Evolutionary conservation across 2,888 invertebrate genomes (phyloP).

Genomic region (Eustalomyia histrio): DNA sequence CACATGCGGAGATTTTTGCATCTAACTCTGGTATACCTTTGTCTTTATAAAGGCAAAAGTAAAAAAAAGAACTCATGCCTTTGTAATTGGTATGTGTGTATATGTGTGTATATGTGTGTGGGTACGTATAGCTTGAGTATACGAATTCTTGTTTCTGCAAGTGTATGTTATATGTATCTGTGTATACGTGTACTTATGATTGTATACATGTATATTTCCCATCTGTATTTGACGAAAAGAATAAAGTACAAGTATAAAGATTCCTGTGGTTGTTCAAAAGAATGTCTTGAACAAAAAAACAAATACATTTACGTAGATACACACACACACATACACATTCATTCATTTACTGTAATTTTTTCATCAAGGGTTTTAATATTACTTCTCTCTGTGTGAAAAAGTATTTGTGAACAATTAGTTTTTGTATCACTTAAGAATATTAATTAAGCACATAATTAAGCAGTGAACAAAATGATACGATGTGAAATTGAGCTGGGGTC

Average conservation of each 20-base stretch:
- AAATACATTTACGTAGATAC: neutral
- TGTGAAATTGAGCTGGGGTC: neutral
- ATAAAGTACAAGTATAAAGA: constrained; percentile 40
- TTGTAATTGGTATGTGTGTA: neutral
- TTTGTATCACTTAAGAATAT: constrained; percentile 52
- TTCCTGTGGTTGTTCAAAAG: constrained; percentile 50
- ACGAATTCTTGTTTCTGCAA: neutral
- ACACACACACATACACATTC: constrained; percentile 13
- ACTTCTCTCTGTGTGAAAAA: neutral
- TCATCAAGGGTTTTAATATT: constrained; percentile 7
- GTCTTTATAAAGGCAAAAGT: neutral
- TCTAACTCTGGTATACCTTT: neutral
- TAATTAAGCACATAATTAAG: constrained; percentile 57
- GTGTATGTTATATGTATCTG: neutral
- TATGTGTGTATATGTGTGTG: neutral
- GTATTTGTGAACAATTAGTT: constrained; percentile 59
- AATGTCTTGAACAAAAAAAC: constrained; percentile 35
- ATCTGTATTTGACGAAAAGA: neutral
- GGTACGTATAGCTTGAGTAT: neutral
- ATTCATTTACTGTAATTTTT: neutral
- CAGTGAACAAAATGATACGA: neutral
- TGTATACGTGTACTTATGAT: too few relatives aligned
- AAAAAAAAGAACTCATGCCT: neutral
- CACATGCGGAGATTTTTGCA: neutral
- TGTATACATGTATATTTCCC: neutral